Evolutionary conservation across 2,113 vertebrate species (phyloP), one percentile per base, ranked within the genome.

Genomic region (Desmodus rotundus): DNA sequence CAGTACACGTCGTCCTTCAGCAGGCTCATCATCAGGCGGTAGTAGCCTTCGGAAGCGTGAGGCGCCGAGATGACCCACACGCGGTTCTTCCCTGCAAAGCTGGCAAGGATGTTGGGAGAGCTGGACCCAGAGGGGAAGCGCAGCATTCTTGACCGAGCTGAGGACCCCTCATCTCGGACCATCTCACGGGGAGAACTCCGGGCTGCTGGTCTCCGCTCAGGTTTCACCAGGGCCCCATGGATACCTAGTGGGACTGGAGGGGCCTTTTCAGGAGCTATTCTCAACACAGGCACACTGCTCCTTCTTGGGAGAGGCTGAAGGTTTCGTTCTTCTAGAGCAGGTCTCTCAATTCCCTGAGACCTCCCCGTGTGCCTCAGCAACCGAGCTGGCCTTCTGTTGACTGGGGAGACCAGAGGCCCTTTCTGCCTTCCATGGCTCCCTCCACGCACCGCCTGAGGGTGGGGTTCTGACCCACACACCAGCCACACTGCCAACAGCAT

Each of bases 21-120:
- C 0, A 99, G 98, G 76, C 99, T 99, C 99, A 99, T 99, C 99
- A 99, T 99, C 31, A 99, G 98, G 22, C 99, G 98, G 97, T 99
- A 99, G 98, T 99, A 99, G 38, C 99, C 99, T 31, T 99, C 99
- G 0, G 99, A 99, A 2, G 99, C 99, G 2, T 99, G 99, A 0
- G 99, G 99, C 3, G 99, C 99, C 1, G 99, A 99, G 98, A 99
- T 99, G 63, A 99, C 99, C 98, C 99, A 99, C 47, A 99, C 98
- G 0, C 99, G 98, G 95, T 99, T 99, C 98, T 99, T 99, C 26
- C 99, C 99, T 0, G 99, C 99, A 89, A 99, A 99, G 50, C 98
- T 99, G 65, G 99, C 99, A 63, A 99, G 98, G 81, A 99, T 97
- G 81, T 99, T 99, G 61, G 99, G 99, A 10, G 99, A 99, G 73